Conservation (phyloP, 2,888 invertebrate species). For the Zaprionus lineosus region DNA sequence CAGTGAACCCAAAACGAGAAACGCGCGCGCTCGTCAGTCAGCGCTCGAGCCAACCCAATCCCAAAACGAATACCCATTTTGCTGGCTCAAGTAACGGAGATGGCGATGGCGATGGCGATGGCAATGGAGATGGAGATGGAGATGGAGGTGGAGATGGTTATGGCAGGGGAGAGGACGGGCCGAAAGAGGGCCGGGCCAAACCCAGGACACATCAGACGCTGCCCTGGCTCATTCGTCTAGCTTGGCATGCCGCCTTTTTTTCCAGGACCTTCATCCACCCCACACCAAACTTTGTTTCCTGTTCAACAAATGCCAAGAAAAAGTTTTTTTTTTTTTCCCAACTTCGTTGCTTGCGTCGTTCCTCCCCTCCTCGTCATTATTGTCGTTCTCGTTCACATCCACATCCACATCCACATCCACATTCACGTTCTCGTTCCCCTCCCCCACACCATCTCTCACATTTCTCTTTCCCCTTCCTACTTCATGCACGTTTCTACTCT, state of each 20-base stretch:
- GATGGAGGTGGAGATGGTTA: too few species aligned
- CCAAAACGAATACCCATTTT: constrained; percentile 33
- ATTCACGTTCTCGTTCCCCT: too few species aligned
- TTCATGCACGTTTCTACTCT: neutral
- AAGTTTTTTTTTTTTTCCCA: constrained; percentile 61
- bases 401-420: constrained; percentile 43
- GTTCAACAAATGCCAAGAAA: constrained; percentile 79
- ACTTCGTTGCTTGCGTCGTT: constrained; percentile 30
- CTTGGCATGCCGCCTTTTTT: constrained; percentile 63
- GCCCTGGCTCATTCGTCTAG: constrained; percentile 62
- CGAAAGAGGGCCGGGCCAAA: constrained; percentile 46
- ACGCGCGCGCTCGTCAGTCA: constrained; percentile 70
- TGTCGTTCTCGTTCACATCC: constrained; percentile 39
- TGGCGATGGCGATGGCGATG: too few species aligned
- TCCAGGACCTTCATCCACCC: constrained; percentile 15
- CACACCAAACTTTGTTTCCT: constrained; percentile 57
- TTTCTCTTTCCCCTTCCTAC: constrained; percentile 21
- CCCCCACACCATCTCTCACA: too few species aligned
- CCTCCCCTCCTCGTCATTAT: constrained; percentile 44
- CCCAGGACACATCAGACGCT: constrained; percentile 56
- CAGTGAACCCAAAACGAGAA: constrained; percentile 50
- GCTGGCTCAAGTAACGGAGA: constrained; percentile 10
- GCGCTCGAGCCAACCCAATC: constrained; percentile 16
- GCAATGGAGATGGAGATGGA: too few species aligned
- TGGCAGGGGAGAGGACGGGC: constrained; percentile 54